A percentile compares a stretch with the other conserved stretches of the same genome.
phyloP scores from a whole-genome alignment of 2,888 invertebrate species.

The Cephus rjabovi region DNA sequence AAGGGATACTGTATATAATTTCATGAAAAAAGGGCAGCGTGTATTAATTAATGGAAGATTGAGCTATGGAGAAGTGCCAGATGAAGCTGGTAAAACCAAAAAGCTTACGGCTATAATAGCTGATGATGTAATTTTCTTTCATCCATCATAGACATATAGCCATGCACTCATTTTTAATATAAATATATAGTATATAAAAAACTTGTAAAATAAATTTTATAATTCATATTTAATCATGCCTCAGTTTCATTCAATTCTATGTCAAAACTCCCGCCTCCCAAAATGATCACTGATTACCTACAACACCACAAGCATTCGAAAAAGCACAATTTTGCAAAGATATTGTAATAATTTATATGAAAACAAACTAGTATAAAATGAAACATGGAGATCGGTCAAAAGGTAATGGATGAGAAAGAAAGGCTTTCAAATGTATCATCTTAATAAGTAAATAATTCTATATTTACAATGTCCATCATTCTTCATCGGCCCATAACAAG shows the following conservation, averaged over 20 bases:
- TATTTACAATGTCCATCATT: conserved; percentile 63
- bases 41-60: conserved; percentile 85
- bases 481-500: conserved; percentile 60
- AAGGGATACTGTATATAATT: conserved; percentile 82
- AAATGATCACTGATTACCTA: background rate
- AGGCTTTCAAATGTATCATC: conserved; percentile 25
- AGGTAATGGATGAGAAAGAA: background rate
- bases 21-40: conserved; percentile 87
- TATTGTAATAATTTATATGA: background rate
- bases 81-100: conserved; percentile 78
- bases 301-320: background rate
- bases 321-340: background rate
- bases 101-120: conserved; percentile 86
- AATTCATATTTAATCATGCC: background rate
- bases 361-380: background rate
- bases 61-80: conserved; percentile 86
- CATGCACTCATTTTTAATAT: background rate
- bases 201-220: background rate
- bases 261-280: background rate
- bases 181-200: background rate
- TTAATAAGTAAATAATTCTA: conserved; percentile 65
- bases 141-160: conserved; percentile 42
- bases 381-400: background rate
- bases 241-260: background rate
- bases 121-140: conserved; percentile 88